Conservation (phyloP, 2,797 vertebrate genomes). For the Tinamus major region DNA sequence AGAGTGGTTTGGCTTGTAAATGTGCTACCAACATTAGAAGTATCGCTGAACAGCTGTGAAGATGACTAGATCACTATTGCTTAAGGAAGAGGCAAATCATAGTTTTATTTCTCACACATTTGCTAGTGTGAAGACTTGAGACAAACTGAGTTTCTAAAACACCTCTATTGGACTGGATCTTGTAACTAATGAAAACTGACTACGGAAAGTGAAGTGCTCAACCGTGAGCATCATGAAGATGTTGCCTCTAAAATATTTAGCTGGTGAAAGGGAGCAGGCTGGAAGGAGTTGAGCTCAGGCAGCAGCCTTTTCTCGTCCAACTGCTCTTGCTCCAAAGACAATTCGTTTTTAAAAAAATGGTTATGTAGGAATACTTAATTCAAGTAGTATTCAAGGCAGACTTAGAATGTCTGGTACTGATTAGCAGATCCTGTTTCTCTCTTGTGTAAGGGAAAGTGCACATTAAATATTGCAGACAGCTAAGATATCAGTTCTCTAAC, state of each 20-base stretch:
- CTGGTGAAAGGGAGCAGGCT: not conserved
- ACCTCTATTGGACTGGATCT: not conserved
- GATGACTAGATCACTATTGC: not conserved
- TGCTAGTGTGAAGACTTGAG: not conserved
- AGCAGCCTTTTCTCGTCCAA: not conserved
- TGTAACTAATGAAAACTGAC: not conserved
- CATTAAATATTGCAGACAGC: not conserved
- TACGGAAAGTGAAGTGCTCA: not conserved
- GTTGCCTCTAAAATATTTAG: conserved; percentile 21
- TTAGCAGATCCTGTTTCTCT: not conserved
- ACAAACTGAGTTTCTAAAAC: not conserved
- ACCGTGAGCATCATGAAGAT: not conserved
- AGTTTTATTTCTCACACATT: fast-evolving
- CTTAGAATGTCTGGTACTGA: not conserved
- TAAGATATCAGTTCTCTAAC: not conserved
- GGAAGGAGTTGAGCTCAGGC: not conserved
- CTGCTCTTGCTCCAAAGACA: not conserved
- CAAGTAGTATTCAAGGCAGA: not conserved
- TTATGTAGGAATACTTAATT: not conserved
- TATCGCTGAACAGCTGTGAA: not conserved
- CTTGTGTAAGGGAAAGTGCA: fast-evolving
- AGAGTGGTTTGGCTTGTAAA: not conserved
- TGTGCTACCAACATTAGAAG: not conserved
- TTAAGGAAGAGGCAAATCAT: not conserved
- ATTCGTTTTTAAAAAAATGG: not conserved